phyloP scores from a whole-genome alignment of 2,888 invertebrate species.

The Dyspetes luteomarginatus region DNA sequence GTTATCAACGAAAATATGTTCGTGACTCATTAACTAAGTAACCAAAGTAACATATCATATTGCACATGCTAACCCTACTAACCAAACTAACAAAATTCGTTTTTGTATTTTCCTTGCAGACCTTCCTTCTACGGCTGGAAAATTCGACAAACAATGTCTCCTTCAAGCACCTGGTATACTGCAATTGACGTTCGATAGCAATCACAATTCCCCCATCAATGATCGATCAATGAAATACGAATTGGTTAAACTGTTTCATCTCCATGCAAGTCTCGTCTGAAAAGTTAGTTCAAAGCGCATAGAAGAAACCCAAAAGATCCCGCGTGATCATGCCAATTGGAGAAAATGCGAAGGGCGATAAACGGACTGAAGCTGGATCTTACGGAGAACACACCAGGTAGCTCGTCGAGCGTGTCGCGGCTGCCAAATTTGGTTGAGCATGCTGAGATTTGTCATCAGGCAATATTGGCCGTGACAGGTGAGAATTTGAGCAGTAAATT shows the following conservation, averaged over 20 bases:
- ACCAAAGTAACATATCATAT: neutral
- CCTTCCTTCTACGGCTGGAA: slow-evolving; percentile 45
- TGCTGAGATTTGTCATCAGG: slow-evolving; percentile 77
- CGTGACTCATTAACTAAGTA: too few species aligned
- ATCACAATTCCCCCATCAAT: neutral
- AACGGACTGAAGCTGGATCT: slow-evolving; percentile 82
- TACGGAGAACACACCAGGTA: slow-evolving; percentile 82
- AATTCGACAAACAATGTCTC: slow-evolving; percentile 34
- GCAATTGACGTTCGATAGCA: neutral
- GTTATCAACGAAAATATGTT: neutral
- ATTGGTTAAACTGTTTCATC: too few species aligned
- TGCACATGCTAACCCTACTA: slow-evolving; percentile 53
- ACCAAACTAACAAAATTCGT: slow-evolving; percentile 62
- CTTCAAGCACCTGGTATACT: neutral
- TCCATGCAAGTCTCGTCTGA: too few species aligned
- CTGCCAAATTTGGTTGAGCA: slow-evolving; percentile 82
- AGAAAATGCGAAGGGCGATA: slow-evolving; percentile 81
- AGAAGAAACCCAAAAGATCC: slow-evolving; percentile 22
- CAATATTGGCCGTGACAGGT: slow-evolving; percentile 70
- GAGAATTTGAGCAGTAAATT: slow-evolving; percentile 82
- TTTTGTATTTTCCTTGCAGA: slow-evolving; percentile 65
- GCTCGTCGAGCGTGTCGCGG: slow-evolving; percentile 75
- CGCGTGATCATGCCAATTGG: slow-evolving; percentile 80
- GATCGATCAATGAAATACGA: neutral
- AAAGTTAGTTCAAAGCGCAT: slow-evolving; percentile 21